Percentiles rank a stretch among this genome's conserved stretches.
Conservation (phyloP, 2,888 invertebrate species). For the Isotomurus palustris region DNA sequence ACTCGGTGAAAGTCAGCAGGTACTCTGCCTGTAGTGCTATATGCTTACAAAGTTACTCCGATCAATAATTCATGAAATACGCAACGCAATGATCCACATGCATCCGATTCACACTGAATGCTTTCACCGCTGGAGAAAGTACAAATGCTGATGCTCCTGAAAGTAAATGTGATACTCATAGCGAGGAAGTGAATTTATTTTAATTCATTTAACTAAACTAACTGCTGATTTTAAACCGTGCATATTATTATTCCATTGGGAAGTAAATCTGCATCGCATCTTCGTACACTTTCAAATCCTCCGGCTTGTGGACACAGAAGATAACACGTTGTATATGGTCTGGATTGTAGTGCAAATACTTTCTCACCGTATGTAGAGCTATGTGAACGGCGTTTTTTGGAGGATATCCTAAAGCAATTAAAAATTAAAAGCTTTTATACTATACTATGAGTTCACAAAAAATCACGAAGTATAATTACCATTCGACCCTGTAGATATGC, state of each 20-base stretch:
- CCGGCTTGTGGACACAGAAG: constrained; percentile 5
- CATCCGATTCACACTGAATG: too few species aligned
- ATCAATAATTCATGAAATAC: not conserved
- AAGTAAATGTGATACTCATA: too few species aligned
- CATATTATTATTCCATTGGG: constrained; percentile 2
- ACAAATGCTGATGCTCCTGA: too few species aligned
- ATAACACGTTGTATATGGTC: constrained; percentile 9
- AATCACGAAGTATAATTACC: too few species aligned
- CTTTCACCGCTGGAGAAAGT: too few species aligned
- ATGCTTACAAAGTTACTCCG: too few species aligned
- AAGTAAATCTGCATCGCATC: constrained; percentile 15
- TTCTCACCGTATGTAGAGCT: constrained; percentile 1
- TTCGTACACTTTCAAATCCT: constrained; percentile 11
- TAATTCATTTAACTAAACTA: not conserved
- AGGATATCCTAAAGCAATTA: constrained; percentile 7
- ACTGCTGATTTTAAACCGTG: not conserved
- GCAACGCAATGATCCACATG: not conserved
- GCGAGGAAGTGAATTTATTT: too few species aligned
- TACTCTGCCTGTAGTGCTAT: too few species aligned
- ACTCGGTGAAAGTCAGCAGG: too few species aligned
- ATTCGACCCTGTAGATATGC: constrained; percentile 11
- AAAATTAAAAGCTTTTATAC: too few species aligned
- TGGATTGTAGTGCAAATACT: constrained; percentile 9
- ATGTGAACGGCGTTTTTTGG: constrained; percentile 11
- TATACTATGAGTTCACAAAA: too few species aligned